Evolutionary conservation across 2,797 vertebrate species (phyloP).

Genomic region (Pelodytes ibericus): DNA sequence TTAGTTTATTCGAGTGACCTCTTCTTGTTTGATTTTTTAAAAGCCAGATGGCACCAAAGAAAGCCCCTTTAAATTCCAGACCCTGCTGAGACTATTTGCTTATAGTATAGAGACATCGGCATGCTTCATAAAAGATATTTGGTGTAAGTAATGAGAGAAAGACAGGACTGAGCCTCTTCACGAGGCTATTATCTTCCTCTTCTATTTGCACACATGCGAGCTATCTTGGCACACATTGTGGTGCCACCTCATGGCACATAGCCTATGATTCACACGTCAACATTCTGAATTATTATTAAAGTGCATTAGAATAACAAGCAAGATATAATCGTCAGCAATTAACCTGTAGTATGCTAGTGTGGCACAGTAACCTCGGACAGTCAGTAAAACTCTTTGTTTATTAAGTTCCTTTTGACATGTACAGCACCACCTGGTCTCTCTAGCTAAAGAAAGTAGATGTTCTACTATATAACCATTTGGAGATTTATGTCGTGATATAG

Average conservation of each 20-base stretch:
- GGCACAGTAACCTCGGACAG: background rate
- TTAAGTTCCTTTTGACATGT: constrained; percentile 31
- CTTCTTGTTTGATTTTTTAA: constrained; percentile 69
- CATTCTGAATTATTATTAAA: background rate
- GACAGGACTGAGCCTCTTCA: constrained; percentile 43
- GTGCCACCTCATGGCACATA: constrained; percentile 11
- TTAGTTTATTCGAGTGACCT: constrained; percentile 74
- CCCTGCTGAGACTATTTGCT: constrained; percentile 66
- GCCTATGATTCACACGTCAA: constrained; percentile 6
- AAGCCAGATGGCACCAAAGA: constrained; percentile 85
- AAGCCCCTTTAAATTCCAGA: constrained; percentile 65
- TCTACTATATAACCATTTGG: constrained; percentile 24
- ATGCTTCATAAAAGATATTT: constrained; percentile 59
- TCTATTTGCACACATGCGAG: constrained; percentile 34
- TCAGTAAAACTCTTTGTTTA: constrained; percentile 17
- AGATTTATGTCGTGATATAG: constrained; percentile 47
- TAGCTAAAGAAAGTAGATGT: constrained; percentile 43
- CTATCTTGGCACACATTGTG: constrained; percentile 9
- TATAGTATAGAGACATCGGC: constrained; percentile 61
- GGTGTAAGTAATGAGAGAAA: constrained; percentile 47
- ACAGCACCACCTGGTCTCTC: constrained; percentile 32
- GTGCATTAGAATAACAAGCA: background rate
- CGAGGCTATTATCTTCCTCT: constrained; percentile 42
- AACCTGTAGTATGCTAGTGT: background rate
- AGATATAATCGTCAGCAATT: background rate